Evolutionary conservation across 2,113 vertebrate genomes (phyloP).

Genomic region (Tautogolabrus adspersus): DNA sequence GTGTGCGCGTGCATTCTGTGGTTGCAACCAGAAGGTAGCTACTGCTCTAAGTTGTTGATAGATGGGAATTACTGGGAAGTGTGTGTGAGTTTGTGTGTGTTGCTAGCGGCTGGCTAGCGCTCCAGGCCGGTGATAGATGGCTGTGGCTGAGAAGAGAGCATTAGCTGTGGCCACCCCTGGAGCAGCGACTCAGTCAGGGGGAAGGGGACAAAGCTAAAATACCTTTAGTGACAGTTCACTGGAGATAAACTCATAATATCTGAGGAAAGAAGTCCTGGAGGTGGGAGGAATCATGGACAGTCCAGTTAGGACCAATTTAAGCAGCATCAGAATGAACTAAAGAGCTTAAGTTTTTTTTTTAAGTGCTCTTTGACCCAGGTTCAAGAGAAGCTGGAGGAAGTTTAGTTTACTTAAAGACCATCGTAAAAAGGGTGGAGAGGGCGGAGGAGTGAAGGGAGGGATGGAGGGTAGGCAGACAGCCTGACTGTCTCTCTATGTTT

Average conservation of each 20-base stretch:
- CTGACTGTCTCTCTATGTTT: conserved; percentile 76
- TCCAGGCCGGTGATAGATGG: conserved; percentile 74
- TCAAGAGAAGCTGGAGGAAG: conserved; percentile 25
- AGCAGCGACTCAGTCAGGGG: conserved; percentile 54
- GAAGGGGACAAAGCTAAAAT: conserved; percentile 60
- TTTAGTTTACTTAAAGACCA: conserved; percentile 54
- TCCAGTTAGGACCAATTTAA: conserved; percentile 31
- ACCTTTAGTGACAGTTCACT: conserved; percentile 58
- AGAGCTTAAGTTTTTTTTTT: conserved; percentile 21
- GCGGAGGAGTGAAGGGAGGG: conserved; percentile 56
- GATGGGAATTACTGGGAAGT: conserved; percentile 69
- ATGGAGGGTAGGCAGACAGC: conserved; percentile 70
- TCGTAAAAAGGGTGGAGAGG: conserved; percentile 57
- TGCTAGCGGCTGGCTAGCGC: conserved; percentile 49
- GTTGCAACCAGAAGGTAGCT: conserved; percentile 66
- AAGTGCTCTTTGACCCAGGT: conserved; percentile 27
- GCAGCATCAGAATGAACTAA: background rate
- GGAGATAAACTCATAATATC: conserved; percentile 55
- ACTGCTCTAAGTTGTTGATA: conserved; percentile 73
- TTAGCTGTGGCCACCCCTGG: conserved; percentile 59
- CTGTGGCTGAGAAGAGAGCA: conserved; percentile 63
- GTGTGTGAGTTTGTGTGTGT: conserved; percentile 43
- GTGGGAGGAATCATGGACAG: background rate
- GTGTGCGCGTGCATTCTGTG: conserved; percentile 31
- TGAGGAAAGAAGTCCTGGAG: conserved; percentile 21